These are phyloP conservation scores for Quiscalus mexicanus DNA, from an alignment of 2,113 vertebrate genomes.

Conservation along the genomic window DNA sequence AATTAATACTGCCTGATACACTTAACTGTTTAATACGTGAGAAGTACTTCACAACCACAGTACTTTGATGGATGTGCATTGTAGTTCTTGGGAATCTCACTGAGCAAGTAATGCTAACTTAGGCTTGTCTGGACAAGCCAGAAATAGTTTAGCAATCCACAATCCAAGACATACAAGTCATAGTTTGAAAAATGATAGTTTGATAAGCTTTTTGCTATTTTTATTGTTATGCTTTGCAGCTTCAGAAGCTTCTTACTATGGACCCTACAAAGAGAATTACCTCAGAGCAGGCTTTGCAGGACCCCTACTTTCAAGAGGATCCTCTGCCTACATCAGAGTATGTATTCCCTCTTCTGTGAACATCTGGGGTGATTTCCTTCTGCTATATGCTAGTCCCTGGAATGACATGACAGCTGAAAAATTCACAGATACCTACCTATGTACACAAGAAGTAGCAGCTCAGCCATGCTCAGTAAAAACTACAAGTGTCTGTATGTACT, in stretches of 20 bases:
- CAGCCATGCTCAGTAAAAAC: background rate
- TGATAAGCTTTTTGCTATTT: conserved; percentile 16
- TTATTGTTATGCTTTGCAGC: conserved; percentile 74
- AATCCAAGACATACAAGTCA: background rate
- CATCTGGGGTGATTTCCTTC: background rate
- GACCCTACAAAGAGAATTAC: conserved; percentile 98
- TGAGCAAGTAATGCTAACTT: background rate
- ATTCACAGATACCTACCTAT: background rate
- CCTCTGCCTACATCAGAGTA: conserved; percentile 96
- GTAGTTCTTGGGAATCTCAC: background rate
- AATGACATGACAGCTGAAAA: background rate
- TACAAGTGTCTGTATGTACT: background rate
- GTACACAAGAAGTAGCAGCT: background rate
- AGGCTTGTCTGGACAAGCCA: background rate
- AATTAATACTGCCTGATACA: background rate
- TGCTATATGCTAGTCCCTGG: background rate
- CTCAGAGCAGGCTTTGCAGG: conserved; percentile 95
- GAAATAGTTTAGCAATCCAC: background rate
- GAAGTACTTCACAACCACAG: background rate
- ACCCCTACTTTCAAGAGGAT: conserved; percentile 96
- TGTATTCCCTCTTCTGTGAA: background rate
- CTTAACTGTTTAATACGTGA: background rate
- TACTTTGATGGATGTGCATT: background rate
- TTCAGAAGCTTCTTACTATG: conserved; percentile 98
- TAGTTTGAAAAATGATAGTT: conserved; percentile 27